These are phyloP conservation scores for Pseudolaguvia tuberculata DNA, from an alignment of 2,113 vertebrate species.

Conservation along the genomic window DNA sequence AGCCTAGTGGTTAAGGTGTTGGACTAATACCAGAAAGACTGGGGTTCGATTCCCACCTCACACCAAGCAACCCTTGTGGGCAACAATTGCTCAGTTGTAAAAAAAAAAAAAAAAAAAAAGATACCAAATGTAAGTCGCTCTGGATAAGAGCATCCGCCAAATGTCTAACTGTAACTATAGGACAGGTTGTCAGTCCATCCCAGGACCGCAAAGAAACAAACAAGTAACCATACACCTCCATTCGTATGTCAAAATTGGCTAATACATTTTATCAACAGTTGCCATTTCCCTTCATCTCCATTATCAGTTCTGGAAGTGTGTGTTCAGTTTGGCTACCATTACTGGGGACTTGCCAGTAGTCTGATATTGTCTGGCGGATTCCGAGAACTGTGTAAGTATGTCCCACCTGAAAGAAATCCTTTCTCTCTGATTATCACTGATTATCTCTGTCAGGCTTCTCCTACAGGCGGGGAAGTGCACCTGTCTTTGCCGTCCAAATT, in stretches of 20 bases:
- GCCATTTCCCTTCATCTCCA: slow-evolving; percentile 2
- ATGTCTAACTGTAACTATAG: too few relatives aligned
- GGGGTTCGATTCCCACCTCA: too few relatives aligned
- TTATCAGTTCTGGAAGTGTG: slow-evolving; percentile 2
- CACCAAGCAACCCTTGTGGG: too few relatives aligned
- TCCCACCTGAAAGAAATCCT: slow-evolving; percentile 14
- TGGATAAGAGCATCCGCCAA: too few relatives aligned
- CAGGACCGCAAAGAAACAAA: too few relatives aligned
- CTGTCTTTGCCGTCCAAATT: slow-evolving; percentile 21
- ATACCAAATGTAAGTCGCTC: too few relatives aligned
- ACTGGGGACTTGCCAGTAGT: slow-evolving; percentile 8
- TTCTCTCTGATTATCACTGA: slow-evolving; percentile 18
- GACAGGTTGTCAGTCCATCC: too few relatives aligned
- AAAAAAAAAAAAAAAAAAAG: too few relatives aligned
- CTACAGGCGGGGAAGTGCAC: slow-evolving; percentile 8
- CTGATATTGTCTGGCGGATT: slow-evolving; percentile 18
- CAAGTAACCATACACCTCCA: too few relatives aligned
- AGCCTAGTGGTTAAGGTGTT: too few relatives aligned
- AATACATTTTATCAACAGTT: slow-evolving; percentile 2
- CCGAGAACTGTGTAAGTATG: slow-evolving; percentile 21
- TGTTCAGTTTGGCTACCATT: slow-evolving; percentile 3
- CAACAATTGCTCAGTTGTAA: too few relatives aligned
- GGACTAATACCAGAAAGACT: too few relatives aligned
- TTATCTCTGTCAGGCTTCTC: slow-evolving; percentile 15
- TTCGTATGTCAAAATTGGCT: neutral